Evolutionary conservation across 2,113 vertebrate species (phyloP), one percentile per base, ranked within the genome.

Genomic region (Tympanuchus pallidicinctus): DNA sequence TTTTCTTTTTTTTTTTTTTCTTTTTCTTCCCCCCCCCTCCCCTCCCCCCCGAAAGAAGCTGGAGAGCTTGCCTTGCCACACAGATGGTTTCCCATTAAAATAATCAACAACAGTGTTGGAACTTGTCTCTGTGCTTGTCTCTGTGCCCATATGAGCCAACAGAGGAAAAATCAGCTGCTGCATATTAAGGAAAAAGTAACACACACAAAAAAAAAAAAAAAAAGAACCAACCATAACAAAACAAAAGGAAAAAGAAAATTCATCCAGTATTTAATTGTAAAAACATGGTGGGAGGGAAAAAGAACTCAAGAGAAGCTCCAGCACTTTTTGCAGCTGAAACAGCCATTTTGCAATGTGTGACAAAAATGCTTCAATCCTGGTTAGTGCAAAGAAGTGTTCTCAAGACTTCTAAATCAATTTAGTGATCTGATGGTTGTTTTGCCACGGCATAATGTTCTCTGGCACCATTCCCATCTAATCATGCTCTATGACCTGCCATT

Each of bases 31-130:
- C 40, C 40, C 40, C 40, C 40, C 32, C 8, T n/a, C n/a, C n/a
- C n/a, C n/a, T n/a, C 2, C 30, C 57, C 77, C 32, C 76, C 81
- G 38, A 84, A 88, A 78, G 72, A 78, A 92, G 78, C 61, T 71
- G 69, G 52, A 81, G 75, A 88, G 72, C 8, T 64, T 64, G 78
- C 36, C 65, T 91, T 89, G 76, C 88, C 81, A 84, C 77, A 83
- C 76, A 86, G 79, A 94, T 52, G 66, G 81, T 57, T 95, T 92
- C 69, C 71, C 87, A 94, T 87, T 78, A 93, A 93, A 88, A 88
- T 83, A 95, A 93, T 96, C 89, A 91, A 89, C 74, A 95, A 93
- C 89, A 95, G 86, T 86, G 76, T 56, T 95, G 90, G 94, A 95
- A 92, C 38, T 38, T 38, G 38, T 38, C 38, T 38, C 38, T 38